Evolutionary conservation across 2,113 vertebrate genomes (phyloP).

Genomic region (Phyllopteryx taeniolatus): DNA sequence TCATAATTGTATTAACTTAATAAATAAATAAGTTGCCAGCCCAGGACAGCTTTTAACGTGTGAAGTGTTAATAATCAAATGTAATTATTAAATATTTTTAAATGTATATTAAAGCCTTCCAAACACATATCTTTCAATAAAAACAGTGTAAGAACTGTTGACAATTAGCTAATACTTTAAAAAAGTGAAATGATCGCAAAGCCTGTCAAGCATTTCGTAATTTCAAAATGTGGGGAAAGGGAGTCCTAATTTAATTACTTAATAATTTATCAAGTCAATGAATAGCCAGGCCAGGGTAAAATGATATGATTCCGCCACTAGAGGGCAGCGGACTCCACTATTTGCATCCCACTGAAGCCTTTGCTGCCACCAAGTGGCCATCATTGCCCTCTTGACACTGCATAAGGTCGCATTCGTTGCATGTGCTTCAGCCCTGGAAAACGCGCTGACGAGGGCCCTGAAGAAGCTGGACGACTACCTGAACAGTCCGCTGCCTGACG

Average conservation of each 20-base stretch:
- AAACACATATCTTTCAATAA: no score
- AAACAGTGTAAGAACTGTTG: no score
- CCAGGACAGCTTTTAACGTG: no score
- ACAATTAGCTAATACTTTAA: no score
- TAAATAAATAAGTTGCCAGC: no score
- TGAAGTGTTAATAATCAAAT: no score
- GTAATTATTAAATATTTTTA: no score
- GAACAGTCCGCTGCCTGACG: constrained; percentile 84
- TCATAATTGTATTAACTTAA: no score
- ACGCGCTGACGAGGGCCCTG: constrained; percentile 82
- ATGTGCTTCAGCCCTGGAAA: constrained; percentile 79
- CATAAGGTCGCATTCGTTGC: not conserved
- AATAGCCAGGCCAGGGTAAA: not conserved
- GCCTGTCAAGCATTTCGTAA: not conserved
- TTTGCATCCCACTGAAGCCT: not conserved
- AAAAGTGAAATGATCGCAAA: no score
- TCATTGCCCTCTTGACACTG: not conserved
- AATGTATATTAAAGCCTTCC: no score
- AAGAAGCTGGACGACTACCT: constrained; percentile 91
- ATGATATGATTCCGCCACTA: not conserved
- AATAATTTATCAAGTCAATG: not conserved
- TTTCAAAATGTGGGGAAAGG: not conserved
- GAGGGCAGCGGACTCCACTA: not conserved
- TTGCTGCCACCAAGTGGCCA: not conserved
- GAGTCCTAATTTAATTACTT: not conserved